These are phyloP conservation scores for Dryocosmus kuriphilus DNA, from an alignment of 2,888 invertebrate genomes.

Conservation along the genomic window DNA sequence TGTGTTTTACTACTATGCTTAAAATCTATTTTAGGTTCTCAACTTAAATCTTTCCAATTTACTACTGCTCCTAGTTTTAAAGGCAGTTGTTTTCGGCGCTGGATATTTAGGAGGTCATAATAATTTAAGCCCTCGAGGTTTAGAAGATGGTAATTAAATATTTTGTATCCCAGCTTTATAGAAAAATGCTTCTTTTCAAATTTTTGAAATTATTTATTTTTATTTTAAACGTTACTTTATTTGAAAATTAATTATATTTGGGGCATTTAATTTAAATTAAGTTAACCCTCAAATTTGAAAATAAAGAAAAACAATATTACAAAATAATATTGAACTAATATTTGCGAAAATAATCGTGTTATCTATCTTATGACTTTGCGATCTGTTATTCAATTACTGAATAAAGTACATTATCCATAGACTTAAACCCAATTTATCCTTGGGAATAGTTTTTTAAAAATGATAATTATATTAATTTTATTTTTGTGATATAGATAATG, in stretches of 20 bases:
- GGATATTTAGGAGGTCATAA: conserved; percentile 85
- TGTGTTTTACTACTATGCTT: background rate
- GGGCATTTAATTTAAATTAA: too few relatives aligned
- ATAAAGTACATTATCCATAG: too few relatives aligned
- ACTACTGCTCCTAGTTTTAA: conserved; percentile 87
- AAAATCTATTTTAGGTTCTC: conserved; percentile 80
- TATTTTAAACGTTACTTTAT: too few relatives aligned
- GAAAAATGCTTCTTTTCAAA: too few relatives aligned
- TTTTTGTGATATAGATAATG: conserved; percentile 63
- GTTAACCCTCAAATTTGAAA: too few relatives aligned
- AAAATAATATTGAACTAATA: too few relatives aligned
- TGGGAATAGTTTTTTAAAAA: background rate
- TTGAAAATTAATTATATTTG: conserved; percentile 67
- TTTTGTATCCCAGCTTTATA: background rate
- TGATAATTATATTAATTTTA: background rate
- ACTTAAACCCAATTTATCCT: too few relatives aligned
- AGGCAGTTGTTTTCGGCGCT: conserved; percentile 89
- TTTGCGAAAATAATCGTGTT: too few relatives aligned
- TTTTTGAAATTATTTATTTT: background rate
- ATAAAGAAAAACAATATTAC: too few relatives aligned
- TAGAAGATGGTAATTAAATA: conserved; percentile 79
- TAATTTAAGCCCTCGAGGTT: conserved; percentile 80
- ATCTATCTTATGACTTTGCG: background rate
- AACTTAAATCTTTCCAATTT: conserved; percentile 91
- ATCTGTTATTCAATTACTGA: too few relatives aligned